Evolutionary conservation across 2,113 vertebrate species (phyloP), one percentile per base, ranked within the genome.

Genomic region (Psilopsiagon aymara): DNA sequence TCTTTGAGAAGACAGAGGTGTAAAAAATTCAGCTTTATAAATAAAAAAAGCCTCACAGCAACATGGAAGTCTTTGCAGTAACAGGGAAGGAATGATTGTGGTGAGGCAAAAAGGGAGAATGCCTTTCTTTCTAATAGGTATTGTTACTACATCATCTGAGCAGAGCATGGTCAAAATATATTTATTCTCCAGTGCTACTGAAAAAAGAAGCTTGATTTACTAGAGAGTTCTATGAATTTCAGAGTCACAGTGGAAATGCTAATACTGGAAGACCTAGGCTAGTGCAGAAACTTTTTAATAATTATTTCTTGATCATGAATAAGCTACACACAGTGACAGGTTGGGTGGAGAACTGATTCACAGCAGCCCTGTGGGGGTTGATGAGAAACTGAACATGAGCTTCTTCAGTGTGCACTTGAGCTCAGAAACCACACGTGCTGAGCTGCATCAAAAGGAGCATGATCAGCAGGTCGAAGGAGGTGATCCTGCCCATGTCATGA

Each of bases 21-120:
- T 55, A 91, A 94, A 91, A 96, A 94, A 91, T 85, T 20, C 68
- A 55, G n/a, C 29, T 20, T 59, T 53, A n/a, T 39, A 88, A 91
- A 69, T 53, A 82, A 88, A 68, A 55, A 75, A 68, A 24, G 1
- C 1, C 9, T 13, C 33, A 29, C 20, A 86, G 13, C 29, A 35
- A 60, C 11, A 20, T 74, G n/a, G 43, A 69, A 90, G 17, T 64
- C 59, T 79, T 74, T 69, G 33, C 24, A 88, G 13, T 35, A 35
- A 60, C 14, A 23, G 66, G 27, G 43, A 69, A 90, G 15, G 52
- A 64, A 73, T 11, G 10, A 66, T 6, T 31, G 17, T 44, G 19
- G 13, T 47, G 21, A 89, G 64, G n/a, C 5, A 78, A 78, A 79
- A 52, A 52, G 7, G 13, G 35, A 87, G 37, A 74, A 44, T 35